These are phyloP conservation scores for Illadopsis cleaveri DNA, from an alignment of 2,113 vertebrate species.

Conservation along the genomic window DNA sequence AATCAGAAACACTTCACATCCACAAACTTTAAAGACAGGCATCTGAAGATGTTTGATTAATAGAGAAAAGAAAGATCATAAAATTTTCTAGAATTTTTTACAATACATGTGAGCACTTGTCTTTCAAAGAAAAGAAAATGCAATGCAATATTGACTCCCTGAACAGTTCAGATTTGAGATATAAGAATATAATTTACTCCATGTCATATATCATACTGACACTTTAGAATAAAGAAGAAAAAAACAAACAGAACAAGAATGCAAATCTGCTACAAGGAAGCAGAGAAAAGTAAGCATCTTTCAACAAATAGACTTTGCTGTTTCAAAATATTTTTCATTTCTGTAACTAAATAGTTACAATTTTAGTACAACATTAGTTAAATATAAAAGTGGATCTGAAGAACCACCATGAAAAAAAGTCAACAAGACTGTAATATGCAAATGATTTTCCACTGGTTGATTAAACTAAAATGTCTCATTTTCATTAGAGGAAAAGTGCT, in stretches of 20 bases:
- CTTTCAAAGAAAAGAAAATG: background rate
- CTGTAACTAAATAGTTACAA: background rate
- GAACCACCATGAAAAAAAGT: background rate
- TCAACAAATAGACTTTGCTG: background rate
- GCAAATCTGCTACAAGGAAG: background rate
- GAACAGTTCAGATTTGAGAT: background rate
- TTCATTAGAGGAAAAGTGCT: background rate
- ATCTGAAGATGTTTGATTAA: background rate
- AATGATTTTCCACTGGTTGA: background rate
- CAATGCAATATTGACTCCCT: background rate
- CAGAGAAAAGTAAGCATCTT: background rate
- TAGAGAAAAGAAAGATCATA: background rate
- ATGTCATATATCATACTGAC: background rate
- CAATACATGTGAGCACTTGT: background rate
- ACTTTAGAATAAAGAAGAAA: background rate
- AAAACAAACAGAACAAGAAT: background rate
- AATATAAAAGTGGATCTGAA: background rate
- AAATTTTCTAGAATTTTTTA: background rate
- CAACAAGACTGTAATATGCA: background rate
- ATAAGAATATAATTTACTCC: background rate
- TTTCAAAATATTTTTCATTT: background rate
- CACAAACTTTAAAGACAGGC: background rate
- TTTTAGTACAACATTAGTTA: background rate
- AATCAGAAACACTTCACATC: background rate
- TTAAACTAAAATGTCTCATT: background rate